Percentiles rank a stretch among this genome's conserved stretches.
phyloP scores from a whole-genome alignment of 2,888 invertebrate genomes.

The Amphipyra berbera region DNA sequence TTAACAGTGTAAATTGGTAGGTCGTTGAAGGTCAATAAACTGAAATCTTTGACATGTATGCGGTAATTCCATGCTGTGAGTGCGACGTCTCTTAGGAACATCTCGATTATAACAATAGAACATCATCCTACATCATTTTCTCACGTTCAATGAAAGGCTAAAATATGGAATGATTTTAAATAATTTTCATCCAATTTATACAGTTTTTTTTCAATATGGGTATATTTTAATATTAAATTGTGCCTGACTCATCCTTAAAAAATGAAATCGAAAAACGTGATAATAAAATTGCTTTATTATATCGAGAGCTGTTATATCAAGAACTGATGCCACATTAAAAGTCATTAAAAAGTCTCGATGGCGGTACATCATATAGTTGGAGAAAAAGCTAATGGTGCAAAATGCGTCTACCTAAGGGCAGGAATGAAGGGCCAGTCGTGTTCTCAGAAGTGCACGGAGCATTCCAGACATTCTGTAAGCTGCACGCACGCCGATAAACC shows the following conservation, averaged over 20 bases:
- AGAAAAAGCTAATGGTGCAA: slow-evolving; percentile 71
- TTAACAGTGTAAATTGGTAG: slow-evolving; percentile 2
- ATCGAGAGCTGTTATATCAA: slow-evolving; percentile 4
- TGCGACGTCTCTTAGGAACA: slow-evolving; percentile 9
- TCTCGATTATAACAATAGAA: slow-evolving; percentile 30
- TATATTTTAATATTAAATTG: not conserved
- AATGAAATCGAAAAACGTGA: not conserved
- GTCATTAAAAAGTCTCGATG: slow-evolving; percentile 43
- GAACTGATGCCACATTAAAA: slow-evolving; percentile 15
- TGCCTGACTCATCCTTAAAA: not conserved
- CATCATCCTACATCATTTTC: slow-evolving; percentile 23
- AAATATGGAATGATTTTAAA: slow-evolving; percentile 18
- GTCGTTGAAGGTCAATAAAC: slow-evolving; percentile 38
- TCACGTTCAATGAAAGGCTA: slow-evolving; percentile 29
- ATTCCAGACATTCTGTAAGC: slow-evolving; percentile 69
- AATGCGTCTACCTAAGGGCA: slow-evolving; percentile 65
- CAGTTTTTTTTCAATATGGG: no score
- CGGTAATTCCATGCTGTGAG: not conserved
- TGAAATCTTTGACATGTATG: slow-evolving; percentile 34
- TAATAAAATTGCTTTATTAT: not conserved
- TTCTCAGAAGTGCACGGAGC: slow-evolving; percentile 72
- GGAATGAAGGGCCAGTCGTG: slow-evolving; percentile 65
- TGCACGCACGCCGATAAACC: slow-evolving; percentile 58
- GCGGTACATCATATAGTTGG: slow-evolving; percentile 58
- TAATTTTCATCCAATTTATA: slow-evolving; percentile 8